Evolutionary conservation across 2,888 invertebrate genomes (phyloP).

Genomic region (Thumatha senex): DNA sequence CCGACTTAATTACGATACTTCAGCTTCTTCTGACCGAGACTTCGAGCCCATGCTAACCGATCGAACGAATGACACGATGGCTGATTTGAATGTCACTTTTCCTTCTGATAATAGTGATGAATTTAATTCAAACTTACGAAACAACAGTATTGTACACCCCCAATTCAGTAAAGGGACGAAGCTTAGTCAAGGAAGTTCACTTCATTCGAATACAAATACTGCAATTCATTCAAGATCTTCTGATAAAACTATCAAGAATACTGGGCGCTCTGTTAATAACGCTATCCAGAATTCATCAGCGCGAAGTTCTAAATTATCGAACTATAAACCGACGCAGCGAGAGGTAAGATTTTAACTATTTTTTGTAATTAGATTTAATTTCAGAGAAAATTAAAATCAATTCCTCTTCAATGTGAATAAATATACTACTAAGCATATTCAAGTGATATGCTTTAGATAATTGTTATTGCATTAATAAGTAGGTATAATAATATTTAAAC

Average conservation of each 20-base stretch:
- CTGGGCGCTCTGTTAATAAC: constrained; percentile 50
- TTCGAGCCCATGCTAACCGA: constrained; percentile 68
- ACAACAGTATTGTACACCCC: constrained; percentile 16
- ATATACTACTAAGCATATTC: too few species aligned
- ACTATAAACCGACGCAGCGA: constrained; percentile 38
- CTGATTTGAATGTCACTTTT: constrained; percentile 75
- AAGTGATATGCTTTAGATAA: too few species aligned
- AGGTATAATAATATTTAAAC: too few species aligned
- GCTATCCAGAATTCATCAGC: constrained; percentile 1
- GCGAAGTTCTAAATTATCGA: constrained; percentile 18
- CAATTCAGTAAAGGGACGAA: constrained; percentile 35
- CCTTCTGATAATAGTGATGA: constrained; percentile 69
- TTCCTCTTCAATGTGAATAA: too few species aligned
- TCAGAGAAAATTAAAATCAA: too few species aligned
- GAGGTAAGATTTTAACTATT: constrained; percentile 48
- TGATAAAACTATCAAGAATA: constrained; percentile 47
- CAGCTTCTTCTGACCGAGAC: constrained; percentile 59
- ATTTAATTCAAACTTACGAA: constrained; percentile 15
- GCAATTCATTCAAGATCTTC: constrained; percentile 31
- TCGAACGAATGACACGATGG: constrained; percentile 78
- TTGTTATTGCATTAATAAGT: too few species aligned
- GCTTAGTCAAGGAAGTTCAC: constrained; percentile 31
- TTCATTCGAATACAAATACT: constrained; percentile 15
- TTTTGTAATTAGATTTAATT: too few species aligned
- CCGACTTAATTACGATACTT: constrained; percentile 64